Evolutionary conservation across 2,113 vertebrate species (phyloP).

Genomic region (Chitala chitala): DNA sequence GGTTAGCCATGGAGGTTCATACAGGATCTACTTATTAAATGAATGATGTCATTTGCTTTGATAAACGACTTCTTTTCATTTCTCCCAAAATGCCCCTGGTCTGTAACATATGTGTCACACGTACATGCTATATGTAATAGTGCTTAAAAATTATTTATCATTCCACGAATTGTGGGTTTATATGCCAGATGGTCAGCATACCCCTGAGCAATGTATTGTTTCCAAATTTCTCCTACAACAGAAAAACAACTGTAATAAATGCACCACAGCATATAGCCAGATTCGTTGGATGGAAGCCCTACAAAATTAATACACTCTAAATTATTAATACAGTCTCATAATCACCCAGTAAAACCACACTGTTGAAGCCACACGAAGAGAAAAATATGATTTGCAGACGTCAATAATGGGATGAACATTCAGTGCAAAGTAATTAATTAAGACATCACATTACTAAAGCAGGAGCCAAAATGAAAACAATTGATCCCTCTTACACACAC

Average conservation of each 20-base stretch:
- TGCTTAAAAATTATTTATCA: neutral
- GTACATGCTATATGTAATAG: neutral
- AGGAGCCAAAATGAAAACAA: constrained; percentile 66
- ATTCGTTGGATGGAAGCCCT: neutral
- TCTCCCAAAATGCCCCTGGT: neutral
- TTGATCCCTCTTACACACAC: too few species aligned
- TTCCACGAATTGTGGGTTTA: neutral
- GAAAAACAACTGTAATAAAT: neutral
- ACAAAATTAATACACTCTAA: constrained; percentile 49
- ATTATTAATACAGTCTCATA: constrained; percentile 40
- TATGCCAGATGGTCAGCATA: constrained; percentile 1
- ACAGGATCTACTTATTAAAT: neutral
- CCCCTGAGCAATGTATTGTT: constrained; percentile 16
- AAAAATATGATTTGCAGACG: constrained; percentile 69
- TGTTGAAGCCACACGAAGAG: constrained; percentile 56
- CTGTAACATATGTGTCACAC: neutral
- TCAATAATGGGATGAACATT: constrained; percentile 65
- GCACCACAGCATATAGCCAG: neutral
- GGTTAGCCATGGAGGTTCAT: constrained; percentile 17
- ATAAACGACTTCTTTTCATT: neutral
- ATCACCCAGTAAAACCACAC: constrained; percentile 46
- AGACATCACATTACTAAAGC: constrained; percentile 63
- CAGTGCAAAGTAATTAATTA: constrained; percentile 62
- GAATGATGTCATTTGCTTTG: neutral
- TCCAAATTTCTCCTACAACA: neutral